Evolutionary conservation across 2,797 vertebrate genomes (phyloP), one percentile per base, ranked within the genome.

Genomic region (Pangasius mekongensis): DNA sequence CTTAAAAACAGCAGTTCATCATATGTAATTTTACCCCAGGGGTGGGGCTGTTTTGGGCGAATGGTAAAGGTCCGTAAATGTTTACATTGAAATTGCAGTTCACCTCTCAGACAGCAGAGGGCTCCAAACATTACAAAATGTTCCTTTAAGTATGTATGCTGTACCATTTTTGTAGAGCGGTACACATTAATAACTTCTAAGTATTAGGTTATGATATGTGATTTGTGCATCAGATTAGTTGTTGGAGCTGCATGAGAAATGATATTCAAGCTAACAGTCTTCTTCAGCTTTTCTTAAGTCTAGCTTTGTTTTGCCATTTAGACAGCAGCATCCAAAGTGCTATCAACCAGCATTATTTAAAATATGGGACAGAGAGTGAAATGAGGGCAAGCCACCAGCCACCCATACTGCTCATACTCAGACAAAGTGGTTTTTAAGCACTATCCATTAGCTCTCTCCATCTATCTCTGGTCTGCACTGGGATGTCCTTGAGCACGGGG

Each of bases 351-450:
- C 62, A 84, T 84, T 76, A 69, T 71, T 54, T 81, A 80, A 78
- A 84, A 84, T 77, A 80, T 69, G 43, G 54, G 88, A 67, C 56
- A 84, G 62, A 20, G 73, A 80, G 81, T 6, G 54, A 80, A 83
- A 87, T 78, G 85, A 69, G 85, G 66, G 62, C 56, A 71, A 67
- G 71, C 74, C 86, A 84, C 54, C 58, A 67, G 83, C 69, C 54
- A 47, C 36, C 66, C 13, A 43, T 83, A 81, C 58, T 20, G 16
- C 80, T 82, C n/a, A 60, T 54, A 39, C 52, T 71, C 73, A 80
- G 39, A 82, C 74, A 85, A 87, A 89, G 85, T 85, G 86, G 76
- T 85, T 90, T 89, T 89, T 77, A 87, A 88, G 86, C 88, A 87
- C 89, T 85, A 74, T 67, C 85, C 84, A 86, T 86, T 90, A 84